Evolutionary conservation across 2,113 vertebrate species (phyloP).

Genomic region (Myrmophylax atrothorax): DNA sequence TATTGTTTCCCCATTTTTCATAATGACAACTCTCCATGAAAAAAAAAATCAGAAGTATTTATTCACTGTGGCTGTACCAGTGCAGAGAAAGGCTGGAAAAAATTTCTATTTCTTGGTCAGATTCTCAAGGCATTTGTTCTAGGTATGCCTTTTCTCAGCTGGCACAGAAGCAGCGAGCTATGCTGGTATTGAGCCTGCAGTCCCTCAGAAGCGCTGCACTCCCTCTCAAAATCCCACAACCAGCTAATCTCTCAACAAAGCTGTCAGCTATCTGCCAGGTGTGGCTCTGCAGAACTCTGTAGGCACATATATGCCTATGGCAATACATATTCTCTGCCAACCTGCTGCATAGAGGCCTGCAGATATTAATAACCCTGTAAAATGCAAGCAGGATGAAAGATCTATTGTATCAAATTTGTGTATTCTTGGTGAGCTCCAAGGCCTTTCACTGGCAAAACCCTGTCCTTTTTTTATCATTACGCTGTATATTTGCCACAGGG

Average conservation of each 20-base stretch:
- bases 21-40: background rate
- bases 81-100: background rate
- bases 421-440: background rate
- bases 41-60: background rate
- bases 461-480: background rate
- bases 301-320: background rate
- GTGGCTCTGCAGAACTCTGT: background rate
- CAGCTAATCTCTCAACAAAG: background rate
- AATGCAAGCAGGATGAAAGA: background rate
- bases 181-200: background rate
- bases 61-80: background rate
- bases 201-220: background rate
- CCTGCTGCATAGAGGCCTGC: background rate
- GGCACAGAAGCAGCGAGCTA: background rate
- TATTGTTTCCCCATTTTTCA: background rate
- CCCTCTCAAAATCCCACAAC: background rate
- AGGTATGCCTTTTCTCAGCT: background rate
- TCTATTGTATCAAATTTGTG: background rate
- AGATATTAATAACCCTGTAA: background rate
- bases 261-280: slow-evolving; percentile 40
- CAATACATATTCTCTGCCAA: background rate
- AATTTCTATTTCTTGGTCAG: background rate
- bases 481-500: background rate
- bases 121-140: background rate
- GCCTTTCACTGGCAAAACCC: background rate